Percentiles rank a stretch among this genome's conserved stretches.
These are phyloP conservation scores for Choristoneura rosaceana DNA, from an alignment of 2,888 invertebrate species.

Conservation along the genomic window DNA sequence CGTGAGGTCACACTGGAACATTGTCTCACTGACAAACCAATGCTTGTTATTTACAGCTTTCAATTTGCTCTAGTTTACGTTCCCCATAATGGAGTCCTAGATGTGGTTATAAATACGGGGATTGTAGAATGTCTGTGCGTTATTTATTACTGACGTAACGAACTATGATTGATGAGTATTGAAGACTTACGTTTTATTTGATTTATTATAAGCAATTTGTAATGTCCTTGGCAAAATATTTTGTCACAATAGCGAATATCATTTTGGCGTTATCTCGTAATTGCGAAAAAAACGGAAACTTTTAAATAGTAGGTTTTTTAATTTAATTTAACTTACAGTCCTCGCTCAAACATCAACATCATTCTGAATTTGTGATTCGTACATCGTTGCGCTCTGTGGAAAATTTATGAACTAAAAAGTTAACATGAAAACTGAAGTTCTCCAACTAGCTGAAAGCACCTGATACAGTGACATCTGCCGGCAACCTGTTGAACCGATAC, in stretches of 20 bases:
- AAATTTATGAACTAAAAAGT: neutral
- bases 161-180: neutral
- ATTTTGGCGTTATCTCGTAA: too few relatives aligned
- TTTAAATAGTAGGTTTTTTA: too few relatives aligned
- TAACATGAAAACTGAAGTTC: slow-evolving; percentile 3
- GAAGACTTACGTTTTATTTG: neutral
- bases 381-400: neutral
- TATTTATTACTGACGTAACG: slow-evolving; percentile 1
- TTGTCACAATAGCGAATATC: too few relatives aligned
- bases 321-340: too few relatives aligned
- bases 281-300: too few relatives aligned
- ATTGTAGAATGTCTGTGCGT: slow-evolving; percentile 13
- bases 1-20: slow-evolving; percentile 20
- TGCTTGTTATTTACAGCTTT: slow-evolving; percentile 30
- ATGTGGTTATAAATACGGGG: slow-evolving; percentile 18
- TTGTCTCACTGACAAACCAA: slow-evolving; percentile 21
- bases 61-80: slow-evolving; percentile 25
- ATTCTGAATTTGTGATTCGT: neutral
- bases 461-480: slow-evolving; percentile 31
- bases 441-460: neutral
- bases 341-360: too few relatives aligned
- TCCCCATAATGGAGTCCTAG: slow-evolving; percentile 7
- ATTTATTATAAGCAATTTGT: too few relatives aligned
- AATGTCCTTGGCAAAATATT: too few relatives aligned
- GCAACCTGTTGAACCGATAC: slow-evolving; percentile 11